Conservation (phyloP, 2,797 vertebrate species). For the Muscicapa striata region DNA sequence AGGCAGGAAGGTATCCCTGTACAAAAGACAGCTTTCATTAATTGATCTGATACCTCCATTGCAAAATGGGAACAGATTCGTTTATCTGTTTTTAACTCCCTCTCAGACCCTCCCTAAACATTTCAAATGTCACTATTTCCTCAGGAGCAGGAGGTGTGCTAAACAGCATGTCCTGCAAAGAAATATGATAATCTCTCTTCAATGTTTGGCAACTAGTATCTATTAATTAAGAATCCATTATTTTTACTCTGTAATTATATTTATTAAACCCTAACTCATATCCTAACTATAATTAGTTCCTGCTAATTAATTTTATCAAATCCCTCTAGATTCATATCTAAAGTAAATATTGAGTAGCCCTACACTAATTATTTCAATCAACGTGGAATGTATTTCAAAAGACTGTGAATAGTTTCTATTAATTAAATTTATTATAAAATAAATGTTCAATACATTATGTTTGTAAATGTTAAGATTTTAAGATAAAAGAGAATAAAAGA, state of each 20-base stretch:
- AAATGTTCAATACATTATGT: conserved; percentile 72
- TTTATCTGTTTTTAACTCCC: conserved; percentile 20
- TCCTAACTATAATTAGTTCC: conserved; percentile 83
- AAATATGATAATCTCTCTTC: conserved; percentile 76
- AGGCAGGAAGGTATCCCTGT: not conserved
- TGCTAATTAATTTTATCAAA: conserved; percentile 85
- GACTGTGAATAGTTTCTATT: conserved; percentile 72
- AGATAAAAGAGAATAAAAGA: conserved; percentile 47
- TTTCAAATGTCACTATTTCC: conserved; percentile 50
- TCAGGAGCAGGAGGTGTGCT: conserved; percentile 54
- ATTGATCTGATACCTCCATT: not conserved
- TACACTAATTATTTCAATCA: conserved; percentile 83
- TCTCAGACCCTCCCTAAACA: not conserved
- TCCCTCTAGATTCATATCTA: conserved; percentile 82
- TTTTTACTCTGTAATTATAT: conserved; percentile 81
- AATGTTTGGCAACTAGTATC: conserved; percentile 78
- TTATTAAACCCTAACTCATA: conserved; percentile 83
- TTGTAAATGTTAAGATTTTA: conserved; percentile 63
- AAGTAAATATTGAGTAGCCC: conserved; percentile 85
- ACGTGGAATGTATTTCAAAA: conserved; percentile 77
- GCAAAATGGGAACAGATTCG: conserved; percentile 34
- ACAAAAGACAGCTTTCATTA: not conserved
- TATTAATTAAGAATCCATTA: conserved; percentile 81
- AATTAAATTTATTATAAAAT: conserved; percentile 79
- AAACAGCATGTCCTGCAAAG: conserved; percentile 72